These are phyloP conservation scores for Centroberyx gerrardi DNA, from an alignment of 2,797 vertebrate species.

Conservation along the genomic window DNA sequence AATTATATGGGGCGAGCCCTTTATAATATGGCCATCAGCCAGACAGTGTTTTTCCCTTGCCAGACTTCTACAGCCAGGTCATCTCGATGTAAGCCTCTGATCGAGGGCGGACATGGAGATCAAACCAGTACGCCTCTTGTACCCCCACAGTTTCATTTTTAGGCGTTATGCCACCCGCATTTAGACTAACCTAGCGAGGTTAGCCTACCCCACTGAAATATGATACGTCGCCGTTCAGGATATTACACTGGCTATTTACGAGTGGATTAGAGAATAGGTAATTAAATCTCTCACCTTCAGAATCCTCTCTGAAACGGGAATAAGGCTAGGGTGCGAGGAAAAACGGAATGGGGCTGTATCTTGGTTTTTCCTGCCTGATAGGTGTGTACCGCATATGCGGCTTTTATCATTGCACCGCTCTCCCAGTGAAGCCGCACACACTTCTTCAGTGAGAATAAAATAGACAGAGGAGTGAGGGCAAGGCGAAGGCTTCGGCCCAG, in stretches of 20 bases:
- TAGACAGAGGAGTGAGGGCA: slow-evolving; percentile 81
- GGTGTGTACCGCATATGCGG: slow-evolving; percentile 88
- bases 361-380: slow-evolving; percentile 71
- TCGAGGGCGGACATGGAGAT: slow-evolving; percentile 35
- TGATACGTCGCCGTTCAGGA: slow-evolving; percentile 74
- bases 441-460: slow-evolving; percentile 83
- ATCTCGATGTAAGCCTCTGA: slow-evolving; percentile 44
- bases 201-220: slow-evolving; percentile 82
- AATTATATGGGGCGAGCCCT: slow-evolving; percentile 21
- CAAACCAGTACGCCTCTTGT: slow-evolving; percentile 23
- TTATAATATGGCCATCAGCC: slow-evolving; percentile 4
- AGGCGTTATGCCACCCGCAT: slow-evolving; percentile 74
- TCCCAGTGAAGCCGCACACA: slow-evolving; percentile 80
- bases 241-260: slow-evolving; percentile 71
- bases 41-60: slow-evolving; percentile 19
- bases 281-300: slow-evolving; percentile 84
- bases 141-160: slow-evolving; percentile 59
- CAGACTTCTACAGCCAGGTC: slow-evolving; percentile 36
- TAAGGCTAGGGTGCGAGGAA: slow-evolving; percentile 65
- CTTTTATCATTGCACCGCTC: slow-evolving; percentile 87
- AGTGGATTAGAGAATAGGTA: slow-evolving; percentile 75
- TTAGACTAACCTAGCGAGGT: slow-evolving; percentile 73
- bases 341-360: slow-evolving; percentile 65
- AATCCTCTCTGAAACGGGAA: slow-evolving; percentile 70
- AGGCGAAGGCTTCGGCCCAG: slow-evolving; percentile 69